Conservation (phyloP, 2,797 vertebrate genomes). For the Diceros bicornis region DNA sequence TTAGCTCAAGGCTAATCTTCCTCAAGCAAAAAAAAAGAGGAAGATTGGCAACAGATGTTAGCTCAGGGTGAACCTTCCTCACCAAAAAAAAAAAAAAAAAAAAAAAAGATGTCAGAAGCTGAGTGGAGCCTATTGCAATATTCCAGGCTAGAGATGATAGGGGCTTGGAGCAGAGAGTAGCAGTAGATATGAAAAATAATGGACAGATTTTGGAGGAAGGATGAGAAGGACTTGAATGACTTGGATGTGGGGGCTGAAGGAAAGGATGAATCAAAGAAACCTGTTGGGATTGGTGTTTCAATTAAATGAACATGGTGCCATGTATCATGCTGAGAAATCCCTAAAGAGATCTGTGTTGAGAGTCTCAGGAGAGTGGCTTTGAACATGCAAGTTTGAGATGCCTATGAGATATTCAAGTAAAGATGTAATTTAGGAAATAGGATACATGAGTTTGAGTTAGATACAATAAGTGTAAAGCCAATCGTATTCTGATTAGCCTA, state of each 20-base stretch:
- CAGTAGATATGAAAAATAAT: neutral
- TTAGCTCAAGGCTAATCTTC: no score
- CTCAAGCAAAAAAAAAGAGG: no score
- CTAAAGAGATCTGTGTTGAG: neutral
- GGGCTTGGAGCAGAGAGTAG: neutral
- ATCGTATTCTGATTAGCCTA: neutral
- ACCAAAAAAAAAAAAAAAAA: no score
- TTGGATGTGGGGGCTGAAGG: neutral
- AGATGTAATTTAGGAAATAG: neutral
- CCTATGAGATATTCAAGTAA: slow-evolving; percentile 1
- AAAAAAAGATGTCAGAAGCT: neutral
- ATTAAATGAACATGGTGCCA: neutral
- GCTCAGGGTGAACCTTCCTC: no score
- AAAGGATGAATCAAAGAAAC: neutral
- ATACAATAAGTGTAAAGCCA: slow-evolving; percentile 13
- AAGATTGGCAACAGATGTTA: no score
- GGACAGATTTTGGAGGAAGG: neutral
- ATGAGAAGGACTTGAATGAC: neutral
- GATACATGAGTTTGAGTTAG: neutral
- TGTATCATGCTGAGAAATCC: neutral
- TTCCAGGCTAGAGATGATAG: neutral
- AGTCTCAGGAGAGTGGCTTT: neutral
- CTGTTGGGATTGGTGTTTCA: neutral
- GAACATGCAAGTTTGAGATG: neutral
- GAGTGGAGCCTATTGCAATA: neutral